Conservation (phyloP, 1,140 invertebrate genomes). For the Amphibalanus amphitrite region DNA sequence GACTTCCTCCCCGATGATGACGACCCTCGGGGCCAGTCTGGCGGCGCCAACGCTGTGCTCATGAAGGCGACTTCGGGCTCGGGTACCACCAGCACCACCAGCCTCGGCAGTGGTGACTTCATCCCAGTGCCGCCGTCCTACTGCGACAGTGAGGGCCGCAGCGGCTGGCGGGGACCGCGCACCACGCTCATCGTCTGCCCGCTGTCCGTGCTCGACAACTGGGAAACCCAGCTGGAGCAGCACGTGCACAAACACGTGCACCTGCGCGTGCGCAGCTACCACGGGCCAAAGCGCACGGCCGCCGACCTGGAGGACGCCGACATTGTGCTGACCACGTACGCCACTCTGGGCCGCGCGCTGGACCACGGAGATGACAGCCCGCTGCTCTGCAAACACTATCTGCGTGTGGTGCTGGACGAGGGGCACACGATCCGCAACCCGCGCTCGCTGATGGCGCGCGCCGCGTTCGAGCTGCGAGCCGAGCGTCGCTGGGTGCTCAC, state of each 20-base stretch:
- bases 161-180: no score
- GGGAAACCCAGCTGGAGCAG: neutral
- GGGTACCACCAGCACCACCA: neutral
- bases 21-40: no score
- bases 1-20: no score
- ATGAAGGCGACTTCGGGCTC: no score
- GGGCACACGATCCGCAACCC: constrained; percentile 79
- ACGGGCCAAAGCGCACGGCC: neutral
- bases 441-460: constrained; percentile 50
- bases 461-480: constrained; percentile 43
- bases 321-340: neutral
- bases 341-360: neutral
- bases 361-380: constrained; percentile 14
- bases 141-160: neutral
- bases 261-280: neutral
- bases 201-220: neutral
- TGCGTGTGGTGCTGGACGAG: constrained; percentile 79
- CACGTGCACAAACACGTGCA: neutral
- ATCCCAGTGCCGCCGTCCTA: neutral
- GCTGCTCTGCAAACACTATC: constrained; percentile 52
- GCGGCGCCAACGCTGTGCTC: no score
- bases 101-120: neutral
- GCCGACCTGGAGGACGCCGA: neutral
- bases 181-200: neutral
- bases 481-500: constrained; percentile 66